These are phyloP conservation scores for Pinna nobilis DNA, from an alignment of 1,140 invertebrate species.

Conservation along the genomic window DNA sequence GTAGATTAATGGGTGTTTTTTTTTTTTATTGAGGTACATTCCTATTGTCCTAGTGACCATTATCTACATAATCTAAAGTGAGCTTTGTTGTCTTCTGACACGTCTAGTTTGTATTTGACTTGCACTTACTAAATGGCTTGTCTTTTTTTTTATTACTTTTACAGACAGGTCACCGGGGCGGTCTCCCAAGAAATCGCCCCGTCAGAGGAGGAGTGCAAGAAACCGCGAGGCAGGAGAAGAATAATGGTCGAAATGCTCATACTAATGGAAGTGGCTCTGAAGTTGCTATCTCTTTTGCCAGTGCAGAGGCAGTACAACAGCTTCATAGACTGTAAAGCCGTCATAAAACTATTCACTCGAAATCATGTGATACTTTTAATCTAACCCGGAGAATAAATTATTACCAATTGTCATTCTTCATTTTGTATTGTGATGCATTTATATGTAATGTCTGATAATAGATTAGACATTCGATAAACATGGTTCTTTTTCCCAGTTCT, in stretches of 20 bases:
- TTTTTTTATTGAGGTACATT: background rate
- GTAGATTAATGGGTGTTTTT: too few relatives aligned
- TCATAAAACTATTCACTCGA: conserved; percentile 58
- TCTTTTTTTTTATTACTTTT: conserved; percentile 29
- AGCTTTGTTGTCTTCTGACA: too few relatives aligned
- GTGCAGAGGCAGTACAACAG: conserved; percentile 47
- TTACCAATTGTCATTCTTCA: too few relatives aligned
- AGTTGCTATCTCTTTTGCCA: conserved; percentile 41
- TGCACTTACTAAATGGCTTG: background rate
- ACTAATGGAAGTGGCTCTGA: conserved; percentile 42
- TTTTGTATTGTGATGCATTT: too few relatives aligned
- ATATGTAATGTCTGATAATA: too few relatives aligned
- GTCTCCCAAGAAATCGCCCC: conserved; percentile 70
- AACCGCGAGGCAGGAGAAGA: conserved; percentile 67
- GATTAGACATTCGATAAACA: too few relatives aligned
- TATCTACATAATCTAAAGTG: too few relatives aligned
- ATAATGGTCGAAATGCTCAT: conserved; percentile 49
- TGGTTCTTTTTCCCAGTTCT: too few relatives aligned
- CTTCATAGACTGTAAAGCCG: conserved; percentile 47
- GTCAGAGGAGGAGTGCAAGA: conserved; percentile 68
- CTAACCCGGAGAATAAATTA: too few relatives aligned
- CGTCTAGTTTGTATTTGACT: too few relatives aligned
- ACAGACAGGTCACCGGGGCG: conserved; percentile 68
- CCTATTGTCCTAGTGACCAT: background rate
- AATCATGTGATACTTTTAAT: conserved; percentile 52